Evolutionary conservation across 1,140 invertebrate species (phyloP).

Genomic region (Pseudoatta argentina): DNA sequence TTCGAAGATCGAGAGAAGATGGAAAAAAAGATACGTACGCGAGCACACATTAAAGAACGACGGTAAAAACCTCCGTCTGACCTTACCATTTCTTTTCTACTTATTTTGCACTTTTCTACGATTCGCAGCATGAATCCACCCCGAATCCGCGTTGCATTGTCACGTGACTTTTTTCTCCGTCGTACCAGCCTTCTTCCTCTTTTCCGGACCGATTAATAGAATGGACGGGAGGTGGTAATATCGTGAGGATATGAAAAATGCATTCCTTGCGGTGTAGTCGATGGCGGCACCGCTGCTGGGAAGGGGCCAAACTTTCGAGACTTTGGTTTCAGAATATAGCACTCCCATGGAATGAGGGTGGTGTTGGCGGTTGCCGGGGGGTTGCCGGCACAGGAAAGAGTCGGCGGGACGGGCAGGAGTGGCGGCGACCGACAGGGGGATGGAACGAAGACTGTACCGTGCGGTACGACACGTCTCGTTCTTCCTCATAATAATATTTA

Average conservation of each 20-base stretch:
- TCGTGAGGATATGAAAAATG: slow-evolving; percentile 79
- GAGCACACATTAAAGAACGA: neutral
- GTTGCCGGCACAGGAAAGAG: slow-evolving; percentile 39
- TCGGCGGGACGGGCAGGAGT: neutral
- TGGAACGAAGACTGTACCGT: slow-evolving; percentile 67
- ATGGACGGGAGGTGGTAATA: slow-evolving; percentile 75
- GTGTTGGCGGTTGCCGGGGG: slow-evolving; percentile 44
- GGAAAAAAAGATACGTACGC: neutral
- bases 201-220: slow-evolving; percentile 75
- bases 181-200: slow-evolving; percentile 7
- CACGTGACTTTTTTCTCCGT: slow-evolving; percentile 46
- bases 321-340: slow-evolving; percentile 67
- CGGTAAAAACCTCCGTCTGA: neutral
- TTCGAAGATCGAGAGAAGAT: neutral
- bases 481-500: slow-evolving; percentile 84
- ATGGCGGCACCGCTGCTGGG: slow-evolving; percentile 65
- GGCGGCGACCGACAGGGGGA: slow-evolving; percentile 60
- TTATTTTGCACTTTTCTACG: neutral
- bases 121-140: slow-evolving; percentile 54
- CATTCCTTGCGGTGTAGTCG: slow-evolving; percentile 74
- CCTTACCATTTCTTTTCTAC: neutral
- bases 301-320: slow-evolving; percentile 79
- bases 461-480: slow-evolving; percentile 80
- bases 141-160: slow-evolving; percentile 45
- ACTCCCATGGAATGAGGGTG: slow-evolving; percentile 35